phyloP scores from a whole-genome alignment of 2,888 invertebrate genomes.

The Aphrophora alni region DNA sequence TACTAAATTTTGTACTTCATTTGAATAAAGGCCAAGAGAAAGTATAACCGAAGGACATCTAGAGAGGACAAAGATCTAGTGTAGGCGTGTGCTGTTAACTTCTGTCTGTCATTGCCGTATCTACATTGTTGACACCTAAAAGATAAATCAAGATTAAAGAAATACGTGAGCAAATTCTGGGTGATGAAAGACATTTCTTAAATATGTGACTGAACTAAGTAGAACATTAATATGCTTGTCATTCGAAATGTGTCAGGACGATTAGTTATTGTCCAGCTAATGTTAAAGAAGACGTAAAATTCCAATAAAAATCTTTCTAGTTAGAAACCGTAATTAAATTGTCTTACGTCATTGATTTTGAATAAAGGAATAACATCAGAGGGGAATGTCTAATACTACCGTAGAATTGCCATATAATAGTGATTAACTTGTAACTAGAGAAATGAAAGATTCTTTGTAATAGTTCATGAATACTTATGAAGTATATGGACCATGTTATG shows the following conservation, averaged over 20 bases:
- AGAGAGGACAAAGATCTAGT: background rate
- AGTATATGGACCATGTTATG: background rate
- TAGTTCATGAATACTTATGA: background rate
- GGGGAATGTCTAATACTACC: background rate
- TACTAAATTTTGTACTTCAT: background rate
- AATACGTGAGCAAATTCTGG: background rate
- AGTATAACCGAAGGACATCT: background rate
- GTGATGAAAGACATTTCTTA: background rate
- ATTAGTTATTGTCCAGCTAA: too few relatives aligned
- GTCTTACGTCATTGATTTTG: too few relatives aligned
- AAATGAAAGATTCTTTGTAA: background rate
- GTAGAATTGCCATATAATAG: background rate
- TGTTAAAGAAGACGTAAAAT: too few relatives aligned
- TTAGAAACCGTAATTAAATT: too few relatives aligned
- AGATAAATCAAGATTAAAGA: background rate
- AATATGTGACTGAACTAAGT: too few relatives aligned
- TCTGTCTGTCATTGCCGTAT: background rate
- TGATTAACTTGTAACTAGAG: background rate
- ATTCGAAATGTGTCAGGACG: too few relatives aligned
- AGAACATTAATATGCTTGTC: too few relatives aligned
- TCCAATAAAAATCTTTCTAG: too few relatives aligned
- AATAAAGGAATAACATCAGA: background rate
- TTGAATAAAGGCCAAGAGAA: background rate
- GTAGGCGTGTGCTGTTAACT: background rate
- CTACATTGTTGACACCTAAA: slow-evolving; percentile 17